Base-by-base conservation (phyloP, 2,888 invertebrate species). In the Adela reaumurella region DNA sequence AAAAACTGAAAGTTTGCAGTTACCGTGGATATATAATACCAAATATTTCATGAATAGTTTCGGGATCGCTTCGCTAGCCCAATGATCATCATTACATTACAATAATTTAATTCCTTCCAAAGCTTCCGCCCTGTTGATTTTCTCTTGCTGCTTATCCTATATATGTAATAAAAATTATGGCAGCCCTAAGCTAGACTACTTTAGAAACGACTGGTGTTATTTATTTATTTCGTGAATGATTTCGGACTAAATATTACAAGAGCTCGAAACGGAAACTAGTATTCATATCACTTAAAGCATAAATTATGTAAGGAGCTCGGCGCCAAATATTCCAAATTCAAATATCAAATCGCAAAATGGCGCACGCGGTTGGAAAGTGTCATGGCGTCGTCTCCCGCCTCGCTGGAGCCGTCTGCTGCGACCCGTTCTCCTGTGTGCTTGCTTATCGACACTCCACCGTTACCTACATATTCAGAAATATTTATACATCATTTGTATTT, bases 301-400 rank as follows among this genome's bases (percentile, higher is more conserved):
- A 46, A 50, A 50, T 47, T 46, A 46, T 51, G 49, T 42, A 46
- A 45, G 20, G 6, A 35, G 14, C 11, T 8, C 35, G n/a, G n/a
- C 14, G 35, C 35, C n/a, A 35, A 35, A 35, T 35, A 35, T 35
- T 35, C 11, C 4, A 45, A 41, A 52, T 52, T 50, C 46, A 52
- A 52, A 52, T 50, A 50, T 52, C 46, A 51, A 55, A 56, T 52
- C 50, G 56, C 28, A 49, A 59, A 62, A 62, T 63, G 66, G 61
- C 60, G 56, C 55, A 57, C 56, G 57, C 53, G 57, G 56, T 56
- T 58, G 61, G 63, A 62, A 65, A 64, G 61, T 63, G 60, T 63
- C 62, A 61, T 58, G 59, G 59, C 60, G 58, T 61, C 61, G 57
- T 35, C 14, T 35, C 35, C 35, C 35, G 35, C 35, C 35, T 4